Evolutionary conservation across 2,797 vertebrate species (phyloP), one percentile per base, ranked within the genome.

Genomic region (Alosa sapidissima): DNA sequence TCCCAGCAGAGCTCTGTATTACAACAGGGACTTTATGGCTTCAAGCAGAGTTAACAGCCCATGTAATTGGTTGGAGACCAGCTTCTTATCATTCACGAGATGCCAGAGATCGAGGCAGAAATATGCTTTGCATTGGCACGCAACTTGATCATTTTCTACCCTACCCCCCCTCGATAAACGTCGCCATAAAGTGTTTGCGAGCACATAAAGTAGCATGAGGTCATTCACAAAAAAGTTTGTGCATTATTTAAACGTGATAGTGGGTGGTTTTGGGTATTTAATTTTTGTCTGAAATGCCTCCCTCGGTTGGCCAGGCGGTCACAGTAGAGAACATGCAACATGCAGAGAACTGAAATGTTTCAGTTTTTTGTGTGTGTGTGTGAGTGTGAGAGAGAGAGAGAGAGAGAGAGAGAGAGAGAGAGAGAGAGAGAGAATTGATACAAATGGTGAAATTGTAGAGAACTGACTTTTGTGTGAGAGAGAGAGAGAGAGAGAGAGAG

Each of bases 61-160:
- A 82, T 91, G 91, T 93, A 93, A 94, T 94, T 93, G 92, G 82
- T 92, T 92, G 87, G 91, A 91, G 90, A 89, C 88, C 89, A 87
- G 84, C 88, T 90, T 88, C 68, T 75, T 75, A 89, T 92, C 87
- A 84, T 89, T 92, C 86, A 90, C 87, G 87, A 65, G 89, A 91
- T 83, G 81, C 84, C 85, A 84, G 62, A 41, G 65, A 87, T 68
- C 65, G 48, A 72, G 48, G n/a, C 33, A 60, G 81, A 84, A 81
- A 88, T 85, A 54, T 19, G 24, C 84, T 9, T 21, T 60, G 54
- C 81, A 82, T n/a, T 78, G 7, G 41, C 6, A 3, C 14, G 33
- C 75, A 86, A 13, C 72, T 83, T 87, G 82, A 68, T 60, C 85
- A 81, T 81, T 81, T 84, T 68, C 9, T 33, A 28, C 24, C 28